A percentile compares a stretch with the other conserved stretches of the same genome.
Conservation (phyloP, 2,888 invertebrate species). For the Drosophila prostipennis region DNA sequence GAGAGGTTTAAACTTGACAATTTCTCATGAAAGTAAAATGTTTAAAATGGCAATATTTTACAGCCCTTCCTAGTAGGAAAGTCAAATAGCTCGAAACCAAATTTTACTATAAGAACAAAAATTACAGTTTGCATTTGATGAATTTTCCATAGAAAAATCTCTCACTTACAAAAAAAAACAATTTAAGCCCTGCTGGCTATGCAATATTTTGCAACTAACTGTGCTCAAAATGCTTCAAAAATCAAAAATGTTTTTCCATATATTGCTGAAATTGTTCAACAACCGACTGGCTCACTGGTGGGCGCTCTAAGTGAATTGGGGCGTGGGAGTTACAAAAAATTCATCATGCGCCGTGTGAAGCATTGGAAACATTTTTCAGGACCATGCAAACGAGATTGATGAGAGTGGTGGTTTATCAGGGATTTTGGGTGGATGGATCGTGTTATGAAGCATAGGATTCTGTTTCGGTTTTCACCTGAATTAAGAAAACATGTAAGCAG, state of each 20-base stretch:
- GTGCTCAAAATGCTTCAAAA: conserved; percentile 10
- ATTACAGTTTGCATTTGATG: conserved; percentile 1
- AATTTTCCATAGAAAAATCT: background rate
- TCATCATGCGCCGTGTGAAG: conserved; percentile 37
- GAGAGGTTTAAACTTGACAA: background rate
- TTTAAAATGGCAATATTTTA: background rate
- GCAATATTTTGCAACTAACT: conserved; percentile 19
- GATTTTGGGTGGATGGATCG: background rate
- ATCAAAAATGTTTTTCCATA: conserved; percentile 19
- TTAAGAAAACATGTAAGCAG: conserved; percentile 58
- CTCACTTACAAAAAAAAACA: conserved; percentile 5
- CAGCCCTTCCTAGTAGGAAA: background rate
- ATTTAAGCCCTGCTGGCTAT: background rate
- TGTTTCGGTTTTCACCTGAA: conserved; percentile 37
- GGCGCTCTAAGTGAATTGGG: conserved; percentile 16
- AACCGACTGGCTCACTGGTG: background rate
- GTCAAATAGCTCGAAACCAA: background rate
- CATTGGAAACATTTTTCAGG: conserved; percentile 30
- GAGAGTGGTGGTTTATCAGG: background rate
- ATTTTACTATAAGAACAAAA: background rate
- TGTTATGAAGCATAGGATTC: background rate
- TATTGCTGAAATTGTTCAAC: conserved; percentile 17
- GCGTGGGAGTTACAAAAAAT: conserved; percentile 32
- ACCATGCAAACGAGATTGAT: conserved; percentile 23
- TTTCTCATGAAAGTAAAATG: background rate